These are phyloP conservation scores for Macrotus californicus DNA, from an alignment of 2,113 vertebrate species.

Conservation along the genomic window DNA sequence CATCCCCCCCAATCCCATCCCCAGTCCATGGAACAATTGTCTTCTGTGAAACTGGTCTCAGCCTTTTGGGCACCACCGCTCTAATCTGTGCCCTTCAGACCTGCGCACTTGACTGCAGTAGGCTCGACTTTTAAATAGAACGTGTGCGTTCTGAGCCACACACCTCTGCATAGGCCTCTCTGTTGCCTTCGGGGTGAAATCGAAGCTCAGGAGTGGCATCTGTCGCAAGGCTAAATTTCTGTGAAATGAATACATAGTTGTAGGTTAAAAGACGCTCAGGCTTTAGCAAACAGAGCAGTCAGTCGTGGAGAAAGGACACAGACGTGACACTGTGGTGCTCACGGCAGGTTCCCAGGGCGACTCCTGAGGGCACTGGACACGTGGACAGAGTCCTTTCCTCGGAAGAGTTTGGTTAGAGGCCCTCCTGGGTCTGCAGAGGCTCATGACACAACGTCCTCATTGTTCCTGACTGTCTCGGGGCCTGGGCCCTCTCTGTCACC, in stretches of 20 bases:
- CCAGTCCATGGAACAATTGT: no score
- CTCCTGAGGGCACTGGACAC: not conserved
- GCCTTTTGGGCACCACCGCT: no score
- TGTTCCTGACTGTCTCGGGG: not conserved
- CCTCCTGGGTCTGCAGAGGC: not conserved
- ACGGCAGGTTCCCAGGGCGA: rapidly evolving
- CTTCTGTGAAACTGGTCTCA: no score
- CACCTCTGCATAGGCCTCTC: not conserved
- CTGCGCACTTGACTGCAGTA: not conserved
- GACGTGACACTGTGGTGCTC: rapidly evolving
- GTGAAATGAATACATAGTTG: not conserved
- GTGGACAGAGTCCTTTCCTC: not conserved
- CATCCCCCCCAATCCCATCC: no score
- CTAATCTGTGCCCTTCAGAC: rapidly evolving
- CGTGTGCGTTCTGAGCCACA: not conserved
- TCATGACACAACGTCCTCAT: rapidly evolving
- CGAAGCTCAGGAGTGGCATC: not conserved
- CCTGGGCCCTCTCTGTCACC: rapidly evolving
- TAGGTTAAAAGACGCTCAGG: not conserved
- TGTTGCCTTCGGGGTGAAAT: not conserved
- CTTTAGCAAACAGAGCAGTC: not conserved
- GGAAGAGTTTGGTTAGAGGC: not conserved
- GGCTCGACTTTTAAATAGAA: not conserved
- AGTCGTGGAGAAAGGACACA: not conserved
- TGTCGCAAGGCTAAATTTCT: not conserved